These are phyloP conservation scores for Orientallactaga bullata DNA, from an alignment of 2,113 vertebrate species.

Conservation along the genomic window DNA sequence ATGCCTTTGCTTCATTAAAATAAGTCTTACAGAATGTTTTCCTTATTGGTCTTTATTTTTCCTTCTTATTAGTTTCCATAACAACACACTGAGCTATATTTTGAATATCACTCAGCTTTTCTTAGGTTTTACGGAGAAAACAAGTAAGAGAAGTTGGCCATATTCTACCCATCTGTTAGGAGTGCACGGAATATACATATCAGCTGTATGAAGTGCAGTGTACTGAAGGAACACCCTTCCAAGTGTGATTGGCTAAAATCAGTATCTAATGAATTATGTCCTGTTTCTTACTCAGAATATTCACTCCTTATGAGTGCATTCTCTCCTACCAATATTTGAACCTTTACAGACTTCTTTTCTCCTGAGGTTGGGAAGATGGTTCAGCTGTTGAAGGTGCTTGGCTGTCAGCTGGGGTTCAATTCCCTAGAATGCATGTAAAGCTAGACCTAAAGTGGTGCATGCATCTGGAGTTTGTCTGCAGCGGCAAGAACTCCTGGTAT, in stretches of 20 bases:
- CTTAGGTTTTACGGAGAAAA: conserved; percentile 30
- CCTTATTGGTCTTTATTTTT: conserved; percentile 49
- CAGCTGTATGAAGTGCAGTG: neutral
- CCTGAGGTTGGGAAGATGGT: too few relatives aligned
- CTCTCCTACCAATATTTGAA: conserved; percentile 39
- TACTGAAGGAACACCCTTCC: neutral
- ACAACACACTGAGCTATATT: conserved; percentile 47
- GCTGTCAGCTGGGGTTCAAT: too few relatives aligned
- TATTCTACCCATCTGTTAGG: conserved; percentile 55
- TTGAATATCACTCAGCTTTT: conserved; percentile 71
- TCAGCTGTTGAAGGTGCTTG: too few relatives aligned
- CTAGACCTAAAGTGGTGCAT: too few relatives aligned
- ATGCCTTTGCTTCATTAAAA: conserved; percentile 48
- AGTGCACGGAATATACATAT: neutral
- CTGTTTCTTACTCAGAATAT: conserved; percentile 11
- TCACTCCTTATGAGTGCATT: conserved; percentile 4
- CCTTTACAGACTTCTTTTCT: neutral
- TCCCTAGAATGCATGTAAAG: too few relatives aligned
- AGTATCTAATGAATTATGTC: neutral
- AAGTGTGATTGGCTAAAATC: neutral
- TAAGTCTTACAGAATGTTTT: conserved; percentile 43
- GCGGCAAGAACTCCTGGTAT: too few relatives aligned
- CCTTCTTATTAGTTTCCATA: conserved; percentile 49
- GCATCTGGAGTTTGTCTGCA: too few relatives aligned
- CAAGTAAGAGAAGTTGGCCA: conserved; percentile 52